phyloP scores from a whole-genome alignment of 1,140 invertebrate species.

The Microplitis demolitor region DNA sequence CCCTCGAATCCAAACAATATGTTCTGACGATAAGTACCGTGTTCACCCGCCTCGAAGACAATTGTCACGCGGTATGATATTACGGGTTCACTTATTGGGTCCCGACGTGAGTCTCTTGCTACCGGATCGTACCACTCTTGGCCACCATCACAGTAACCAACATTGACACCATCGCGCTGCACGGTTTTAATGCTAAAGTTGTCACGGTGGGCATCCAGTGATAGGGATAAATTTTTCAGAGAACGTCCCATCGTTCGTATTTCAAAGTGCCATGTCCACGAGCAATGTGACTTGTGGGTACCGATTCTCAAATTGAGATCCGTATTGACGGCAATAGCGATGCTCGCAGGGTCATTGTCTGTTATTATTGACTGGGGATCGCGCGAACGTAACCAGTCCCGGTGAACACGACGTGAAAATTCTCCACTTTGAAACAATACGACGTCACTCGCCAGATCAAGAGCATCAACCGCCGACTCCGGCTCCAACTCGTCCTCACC shows the following conservation, averaged over 20 bases:
- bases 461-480: conserved; percentile 9
- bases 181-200: conserved; percentile 72
- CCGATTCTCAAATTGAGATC: conserved; percentile 31
- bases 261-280: conserved; percentile 39
- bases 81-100: background rate
- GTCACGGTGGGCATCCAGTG: conserved; percentile 73
- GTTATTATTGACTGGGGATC: conserved; percentile 26
- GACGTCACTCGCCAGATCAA: background rate
- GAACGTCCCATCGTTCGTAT: conserved; percentile 39
- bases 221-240: conserved; percentile 69
- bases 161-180: conserved; percentile 36
- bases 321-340: conserved; percentile 12
- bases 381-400: conserved; percentile 29
- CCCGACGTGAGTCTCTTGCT: background rate
- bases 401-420: conserved; percentile 26
- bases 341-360: conserved; percentile 9
- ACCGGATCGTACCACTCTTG: conserved; percentile 65
- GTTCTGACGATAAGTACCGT: conserved; percentile 81
- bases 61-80: conserved; percentile 63
- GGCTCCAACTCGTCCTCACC: conserved; percentile 12
- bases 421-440: conserved; percentile 19
- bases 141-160: conserved; percentile 50
- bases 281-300: conserved; percentile 17
- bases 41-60: conserved; percentile 74
- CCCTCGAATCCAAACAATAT: conserved; percentile 79